Evolutionary conservation across 2,797 vertebrate species (phyloP).

Genomic region (Ataeniobius toweri): DNA sequence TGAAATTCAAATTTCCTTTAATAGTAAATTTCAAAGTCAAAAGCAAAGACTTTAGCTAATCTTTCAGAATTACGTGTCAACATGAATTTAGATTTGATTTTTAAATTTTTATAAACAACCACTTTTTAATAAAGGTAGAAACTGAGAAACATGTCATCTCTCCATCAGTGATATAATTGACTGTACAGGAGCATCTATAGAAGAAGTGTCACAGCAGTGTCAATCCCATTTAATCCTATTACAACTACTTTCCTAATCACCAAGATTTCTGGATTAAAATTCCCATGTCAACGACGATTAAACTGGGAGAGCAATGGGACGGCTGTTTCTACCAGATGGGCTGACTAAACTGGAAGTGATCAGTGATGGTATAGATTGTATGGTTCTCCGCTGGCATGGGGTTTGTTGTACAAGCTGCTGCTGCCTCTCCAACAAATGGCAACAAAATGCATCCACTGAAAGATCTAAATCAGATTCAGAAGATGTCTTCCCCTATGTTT

Average conservation of each 20-base stretch:
- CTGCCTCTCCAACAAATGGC: slow-evolving; percentile 17
- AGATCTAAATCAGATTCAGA: slow-evolving; percentile 32
- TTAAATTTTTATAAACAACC: neutral
- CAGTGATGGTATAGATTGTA: slow-evolving; percentile 64
- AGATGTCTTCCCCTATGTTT: slow-evolving; percentile 17
- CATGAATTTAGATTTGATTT: neutral
- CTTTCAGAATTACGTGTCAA: neutral
- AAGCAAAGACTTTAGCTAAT: neutral
- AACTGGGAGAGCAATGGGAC: slow-evolving; percentile 54
- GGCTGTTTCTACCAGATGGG: slow-evolving; percentile 59
- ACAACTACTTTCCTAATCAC: slow-evolving; percentile 79
- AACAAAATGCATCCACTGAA: slow-evolving; percentile 22
- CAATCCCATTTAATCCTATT: slow-evolving; percentile 76
- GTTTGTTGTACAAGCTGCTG: slow-evolving; percentile 21
- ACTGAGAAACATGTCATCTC: slow-evolving; percentile 8
- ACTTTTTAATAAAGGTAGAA: neutral
- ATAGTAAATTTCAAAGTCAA: neutral
- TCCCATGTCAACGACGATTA: slow-evolving; percentile 69
- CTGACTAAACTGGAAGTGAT: slow-evolving; percentile 67
- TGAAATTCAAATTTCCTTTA: neutral
- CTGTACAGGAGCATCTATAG: slow-evolving; percentile 50
- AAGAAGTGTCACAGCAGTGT: slow-evolving; percentile 58
- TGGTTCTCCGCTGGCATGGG: slow-evolving; percentile 27
- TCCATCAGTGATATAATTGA: slow-evolving; percentile 17
- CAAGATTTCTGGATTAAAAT: slow-evolving; percentile 74